Base-by-base conservation (phyloP, 53 echinoderm and acorn worm species). In the Hippasteria phrygiana region DNA sequence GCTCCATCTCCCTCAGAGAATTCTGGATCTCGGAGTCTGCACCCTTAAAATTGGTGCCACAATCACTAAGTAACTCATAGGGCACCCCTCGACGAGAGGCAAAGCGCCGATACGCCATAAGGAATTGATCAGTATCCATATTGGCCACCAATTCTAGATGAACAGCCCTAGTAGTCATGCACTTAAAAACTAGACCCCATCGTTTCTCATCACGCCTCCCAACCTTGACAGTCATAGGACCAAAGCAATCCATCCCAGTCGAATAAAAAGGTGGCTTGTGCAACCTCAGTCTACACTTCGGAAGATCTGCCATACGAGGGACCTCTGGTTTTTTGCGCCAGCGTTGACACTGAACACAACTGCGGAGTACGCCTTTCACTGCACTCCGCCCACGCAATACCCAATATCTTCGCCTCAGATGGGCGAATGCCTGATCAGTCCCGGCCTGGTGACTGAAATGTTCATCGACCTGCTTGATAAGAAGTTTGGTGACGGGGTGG, bases 21-120 rank as follows among this genome's bases (percentile, higher is more conserved):
- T 88, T 65, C 53, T 62, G 69, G 29, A 92, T 22, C 40, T 92
- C 92, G 5, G 41, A 27, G 20, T 77, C 71, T 9, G 32, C 91
- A 28, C 88, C 91, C 17, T 26, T 71, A 9, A 92, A 92, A 55
- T 92, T 92, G 17, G 92, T 92, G 5, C 88, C 92, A 22, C 92
- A 88, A 53, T 92, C 92, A 34, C 37, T 39, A n/a, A 27, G 27
- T 13, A 88, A 11, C 12, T 88, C 88, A 32, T 82, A 73, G 0
- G 92, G 88, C 1, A 27, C 31, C 27, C 88, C 88, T 29, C 75
- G 13, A 4, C 88, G 51, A 8, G 75, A 48, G 5, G 32, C 41
- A n/a, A 92, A 88, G 10, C 81, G 64, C 77, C 75, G 71, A 35
- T 74, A 88, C 4, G 88, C 81, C 80, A 88, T 46, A 1, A 88